Conservation (phyloP, 2,888 invertebrate species). For the Dynastes grantii region DNA sequence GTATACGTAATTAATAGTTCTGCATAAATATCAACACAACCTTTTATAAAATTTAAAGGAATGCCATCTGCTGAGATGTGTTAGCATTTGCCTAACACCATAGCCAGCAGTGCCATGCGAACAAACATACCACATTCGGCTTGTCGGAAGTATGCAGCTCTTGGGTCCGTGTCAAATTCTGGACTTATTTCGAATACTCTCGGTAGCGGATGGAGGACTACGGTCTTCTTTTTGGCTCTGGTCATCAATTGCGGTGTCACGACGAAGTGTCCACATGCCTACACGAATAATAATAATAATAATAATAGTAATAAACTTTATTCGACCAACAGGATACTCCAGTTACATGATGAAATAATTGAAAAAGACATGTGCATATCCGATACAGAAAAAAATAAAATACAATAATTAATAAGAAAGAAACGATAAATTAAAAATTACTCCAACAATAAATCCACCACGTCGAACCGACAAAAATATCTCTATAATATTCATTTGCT, state of each 20-base stretch:
- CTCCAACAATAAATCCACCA: too few species aligned
- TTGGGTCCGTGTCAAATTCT: conserved; percentile 95
- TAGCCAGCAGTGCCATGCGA: conserved; percentile 96
- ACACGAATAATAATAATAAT: conserved; percentile 59
- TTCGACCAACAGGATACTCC: too few species aligned
- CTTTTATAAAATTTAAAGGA: too few species aligned
- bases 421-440: too few species aligned
- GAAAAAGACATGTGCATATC: too few species aligned
- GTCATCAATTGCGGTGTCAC: conserved; percentile 98
- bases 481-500: too few species aligned
- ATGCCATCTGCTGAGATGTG: background rate
- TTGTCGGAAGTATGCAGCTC: conserved; percentile 99
- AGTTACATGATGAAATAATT: too few species aligned
- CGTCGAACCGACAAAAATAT: too few species aligned
- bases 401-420: too few species aligned
- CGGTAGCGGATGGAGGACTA: conserved; percentile 98
- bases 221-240: conserved; percentile 92
- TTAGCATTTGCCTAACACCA: conserved; percentile 82
- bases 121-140: conserved; percentile 99
- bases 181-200: conserved; percentile 95
- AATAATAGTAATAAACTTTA: background rate
- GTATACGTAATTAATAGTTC: too few species aligned
- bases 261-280: conserved; percentile 90
- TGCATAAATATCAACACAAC: too few species aligned
- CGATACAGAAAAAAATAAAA: too few species aligned